Conservation (phyloP, 2,797 vertebrate species). For the Gadopsis marmoratus region DNA sequence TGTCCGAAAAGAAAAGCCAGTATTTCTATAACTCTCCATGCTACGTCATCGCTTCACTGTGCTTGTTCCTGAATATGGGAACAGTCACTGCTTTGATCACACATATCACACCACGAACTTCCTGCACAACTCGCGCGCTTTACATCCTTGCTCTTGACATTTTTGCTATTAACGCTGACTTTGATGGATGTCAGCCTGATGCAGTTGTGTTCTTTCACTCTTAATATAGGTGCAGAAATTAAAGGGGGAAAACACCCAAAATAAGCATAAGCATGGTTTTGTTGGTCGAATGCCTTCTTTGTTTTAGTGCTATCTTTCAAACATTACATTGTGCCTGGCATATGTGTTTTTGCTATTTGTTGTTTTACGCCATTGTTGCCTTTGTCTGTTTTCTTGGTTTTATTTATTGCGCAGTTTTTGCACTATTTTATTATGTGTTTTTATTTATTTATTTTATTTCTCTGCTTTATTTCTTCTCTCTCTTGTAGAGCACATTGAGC, state of each 20-base stretch:
- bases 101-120: slow-evolving; percentile 26
- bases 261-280: no score
- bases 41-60: neutral
- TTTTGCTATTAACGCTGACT: slow-evolving; percentile 1
- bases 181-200: slow-evolving; percentile 27
- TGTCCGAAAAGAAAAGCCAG: slow-evolving; percentile 61
- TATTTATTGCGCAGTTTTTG: no score
- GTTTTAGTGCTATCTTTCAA: no score
- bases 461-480: no score
- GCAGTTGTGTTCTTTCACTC: slow-evolving; percentile 4
- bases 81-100: slow-evolving; percentile 40
- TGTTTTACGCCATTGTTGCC: no score
- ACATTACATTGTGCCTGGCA: no score
- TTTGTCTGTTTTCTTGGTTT: no score
- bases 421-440: no score
- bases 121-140: slow-evolving; percentile 12
- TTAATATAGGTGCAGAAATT: slow-evolving; percentile 2
- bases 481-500: no score
- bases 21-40: slow-evolving; percentile 15
- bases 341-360: no score
- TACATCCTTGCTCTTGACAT: slow-evolving; percentile 24
- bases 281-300: no score
- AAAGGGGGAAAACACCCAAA: slow-evolving; percentile 15
- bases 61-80: slow-evolving; percentile 14
- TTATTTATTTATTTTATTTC: no score